phyloP scores from a whole-genome alignment of 53 echinoderm and acorn worm genomes.

The Pentamera pediparva region DNA sequence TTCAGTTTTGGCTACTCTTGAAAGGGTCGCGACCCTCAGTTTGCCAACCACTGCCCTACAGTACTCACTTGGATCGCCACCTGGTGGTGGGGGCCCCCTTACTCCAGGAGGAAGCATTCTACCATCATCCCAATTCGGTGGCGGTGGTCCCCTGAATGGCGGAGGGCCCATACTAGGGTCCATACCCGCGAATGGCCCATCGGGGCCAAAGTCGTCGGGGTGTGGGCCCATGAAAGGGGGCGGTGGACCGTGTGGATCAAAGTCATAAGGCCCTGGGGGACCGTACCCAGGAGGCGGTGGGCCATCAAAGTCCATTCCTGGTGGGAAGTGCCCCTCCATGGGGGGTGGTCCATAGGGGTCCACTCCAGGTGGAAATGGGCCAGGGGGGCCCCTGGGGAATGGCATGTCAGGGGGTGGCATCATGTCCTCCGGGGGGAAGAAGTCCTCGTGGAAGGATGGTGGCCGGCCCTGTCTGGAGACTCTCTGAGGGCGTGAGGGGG shows the following conservation, averaged over 20 bases:
- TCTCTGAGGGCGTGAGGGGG: slow-evolving; percentile 14
- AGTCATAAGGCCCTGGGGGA: slow-evolving; percentile 43
- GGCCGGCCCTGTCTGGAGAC: slow-evolving; percentile 14
- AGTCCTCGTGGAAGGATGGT: slow-evolving; percentile 25
- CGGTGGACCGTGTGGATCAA: slow-evolving; percentile 43
- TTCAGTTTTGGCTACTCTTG: too few relatives aligned
- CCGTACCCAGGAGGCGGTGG: slow-evolving; percentile 18
- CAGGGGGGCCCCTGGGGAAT: slow-evolving; percentile 17
- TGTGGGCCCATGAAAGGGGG: slow-evolving; percentile 23
- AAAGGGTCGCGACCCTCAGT: too few relatives aligned
- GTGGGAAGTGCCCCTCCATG: slow-evolving; percentile 15
- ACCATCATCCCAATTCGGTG: slow-evolving; percentile 14
- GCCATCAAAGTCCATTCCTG: slow-evolving; percentile 33
- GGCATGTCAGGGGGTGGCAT: slow-evolving; percentile 17
- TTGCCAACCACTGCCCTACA: too few relatives aligned
- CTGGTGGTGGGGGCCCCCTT: slow-evolving; percentile 15
- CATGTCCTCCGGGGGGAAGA: slow-evolving; percentile 23
- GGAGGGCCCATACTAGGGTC: slow-evolving; percentile 10
- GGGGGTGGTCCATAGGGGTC: slow-evolving; percentile 26
- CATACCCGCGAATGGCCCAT: slow-evolving; percentile 12
- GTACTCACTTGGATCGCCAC: slow-evolving; percentile 16
- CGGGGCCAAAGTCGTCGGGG: slow-evolving; percentile 16
- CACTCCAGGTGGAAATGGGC: slow-evolving; percentile 4
- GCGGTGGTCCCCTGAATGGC: slow-evolving; percentile 17
- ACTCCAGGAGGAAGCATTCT: slow-evolving; percentile 3